These are phyloP conservation scores for Argyrosomus japonicus DNA, from an alignment of 2,113 vertebrate species.

Conservation along the genomic window DNA sequence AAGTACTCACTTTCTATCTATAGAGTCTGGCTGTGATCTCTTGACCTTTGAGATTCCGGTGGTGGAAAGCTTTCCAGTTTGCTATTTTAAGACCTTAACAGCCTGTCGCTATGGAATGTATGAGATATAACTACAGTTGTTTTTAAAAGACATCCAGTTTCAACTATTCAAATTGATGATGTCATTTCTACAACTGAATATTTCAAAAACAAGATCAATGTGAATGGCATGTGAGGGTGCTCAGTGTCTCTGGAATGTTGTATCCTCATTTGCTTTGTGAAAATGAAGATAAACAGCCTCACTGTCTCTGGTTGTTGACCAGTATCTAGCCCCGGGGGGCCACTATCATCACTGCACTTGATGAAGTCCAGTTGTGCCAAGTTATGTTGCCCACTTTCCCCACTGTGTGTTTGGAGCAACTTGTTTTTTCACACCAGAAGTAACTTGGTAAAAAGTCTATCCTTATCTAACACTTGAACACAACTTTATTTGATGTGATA, in stretches of 20 bases:
- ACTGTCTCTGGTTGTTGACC: constrained; percentile 25
- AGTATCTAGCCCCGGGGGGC: no score
- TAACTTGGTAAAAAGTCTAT: not conserved
- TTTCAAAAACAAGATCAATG: not conserved
- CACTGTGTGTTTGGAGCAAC: not conserved
- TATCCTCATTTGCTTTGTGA: constrained; percentile 12
- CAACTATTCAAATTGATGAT: not conserved
- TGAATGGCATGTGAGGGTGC: not conserved
- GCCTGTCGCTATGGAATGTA: constrained; percentile 30
- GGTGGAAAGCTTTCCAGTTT: not conserved
- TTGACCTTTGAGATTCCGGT: not conserved
- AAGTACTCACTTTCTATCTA: not conserved
- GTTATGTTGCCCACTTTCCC: not conserved
- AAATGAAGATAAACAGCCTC: constrained; percentile 16
- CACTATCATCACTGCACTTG: constrained; percentile 3
- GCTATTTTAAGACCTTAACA: constrained; percentile 30
- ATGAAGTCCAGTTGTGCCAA: not conserved
- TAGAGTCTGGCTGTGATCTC: not conserved
- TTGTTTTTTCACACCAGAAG: not conserved
- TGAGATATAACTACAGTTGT: not conserved
- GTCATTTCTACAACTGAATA: not conserved
- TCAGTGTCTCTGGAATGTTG: not conserved
- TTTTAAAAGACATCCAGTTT: not conserved
- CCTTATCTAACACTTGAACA: not conserved
- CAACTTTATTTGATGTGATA: not conserved